Evolutionary conservation across 2,888 invertebrate genomes (phyloP).

Genomic region (Phrixothrix hirtus): DNA sequence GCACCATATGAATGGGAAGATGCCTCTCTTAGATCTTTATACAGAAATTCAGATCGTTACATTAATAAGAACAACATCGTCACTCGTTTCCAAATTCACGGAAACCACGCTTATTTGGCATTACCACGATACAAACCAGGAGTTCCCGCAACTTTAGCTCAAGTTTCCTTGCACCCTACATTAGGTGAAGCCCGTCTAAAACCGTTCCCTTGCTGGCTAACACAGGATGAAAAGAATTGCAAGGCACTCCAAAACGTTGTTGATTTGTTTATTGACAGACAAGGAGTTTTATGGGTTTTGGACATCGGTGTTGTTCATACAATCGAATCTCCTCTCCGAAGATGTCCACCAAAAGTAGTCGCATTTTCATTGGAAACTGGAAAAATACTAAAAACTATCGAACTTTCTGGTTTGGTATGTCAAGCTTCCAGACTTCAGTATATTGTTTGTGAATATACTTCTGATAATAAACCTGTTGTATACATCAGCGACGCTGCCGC

Average conservation of each 20-base stretch:
- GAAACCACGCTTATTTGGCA: constrained; percentile 61
- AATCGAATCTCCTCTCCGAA: constrained; percentile 65
- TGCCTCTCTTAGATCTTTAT: constrained; percentile 60
- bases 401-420: constrained; percentile 63
- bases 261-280: constrained; percentile 64
- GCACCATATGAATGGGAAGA: constrained; percentile 58
- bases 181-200: constrained; percentile 58
- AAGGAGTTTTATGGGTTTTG: constrained; percentile 72
- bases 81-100: constrained; percentile 63
- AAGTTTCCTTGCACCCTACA: constrained; percentile 55
- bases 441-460: constrained; percentile 67
- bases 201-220: constrained; percentile 67
- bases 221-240: constrained; percentile 68
- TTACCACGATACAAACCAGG: constrained; percentile 67
- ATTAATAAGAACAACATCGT: constrained; percentile 63
- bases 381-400: constrained; percentile 66
- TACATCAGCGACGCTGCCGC: constrained; percentile 73
- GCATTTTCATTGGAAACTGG: constrained; percentile 64
- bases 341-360: constrained; percentile 71
- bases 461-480: constrained; percentile 64
- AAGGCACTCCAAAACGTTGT: constrained; percentile 70
- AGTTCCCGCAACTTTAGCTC: constrained; percentile 69
- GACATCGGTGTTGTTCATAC: constrained; percentile 74
- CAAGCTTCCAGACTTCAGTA: constrained; percentile 69
- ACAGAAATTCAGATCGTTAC: constrained; percentile 62